These are phyloP conservation scores for Hemistola chrysoprasaria DNA, from an alignment of 2,888 invertebrate species.

Conservation along the genomic window DNA sequence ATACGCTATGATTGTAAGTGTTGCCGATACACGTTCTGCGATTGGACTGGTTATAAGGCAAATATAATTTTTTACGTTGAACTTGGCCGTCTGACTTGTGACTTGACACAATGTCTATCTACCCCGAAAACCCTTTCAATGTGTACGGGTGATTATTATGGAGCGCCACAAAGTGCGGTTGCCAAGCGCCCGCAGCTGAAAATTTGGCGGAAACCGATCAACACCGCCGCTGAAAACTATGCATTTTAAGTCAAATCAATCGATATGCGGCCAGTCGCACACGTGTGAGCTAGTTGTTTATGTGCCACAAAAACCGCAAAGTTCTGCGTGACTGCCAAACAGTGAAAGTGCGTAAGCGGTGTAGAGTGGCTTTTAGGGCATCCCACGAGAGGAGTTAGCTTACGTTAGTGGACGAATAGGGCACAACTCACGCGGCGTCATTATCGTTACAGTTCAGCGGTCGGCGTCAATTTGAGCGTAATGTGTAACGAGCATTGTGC, in stretches of 20 bases:
- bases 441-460: constrained; percentile 72
- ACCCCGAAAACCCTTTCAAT: constrained; percentile 48
- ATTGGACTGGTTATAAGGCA: constrained; percentile 45
- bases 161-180: constrained; percentile 58
- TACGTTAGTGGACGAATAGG: constrained; percentile 63
- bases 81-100: constrained; percentile 33
- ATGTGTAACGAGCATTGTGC: constrained; percentile 61
- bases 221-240: constrained; percentile 69
- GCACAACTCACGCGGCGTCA: constrained; percentile 62
- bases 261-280: constrained; percentile 69
- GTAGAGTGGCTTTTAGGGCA: constrained; percentile 68
- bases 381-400: constrained; percentile 71
- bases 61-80: constrained; percentile 36
- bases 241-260: constrained; percentile 77
- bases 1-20: constrained; percentile 63
- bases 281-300: constrained; percentile 76
- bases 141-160: constrained; percentile 56
- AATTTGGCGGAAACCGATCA: constrained; percentile 72
- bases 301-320: constrained; percentile 73
- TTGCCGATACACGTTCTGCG: constrained; percentile 56
- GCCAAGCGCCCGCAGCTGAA: constrained; percentile 71
- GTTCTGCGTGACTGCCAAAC: constrained; percentile 75
- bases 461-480: constrained; percentile 62
- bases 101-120: constrained; percentile 38
- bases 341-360: constrained; percentile 54